Conservation (phyloP, 30 jellyfish, hydroid and myxozoan species). For the Aurelia sp. region DNA sequence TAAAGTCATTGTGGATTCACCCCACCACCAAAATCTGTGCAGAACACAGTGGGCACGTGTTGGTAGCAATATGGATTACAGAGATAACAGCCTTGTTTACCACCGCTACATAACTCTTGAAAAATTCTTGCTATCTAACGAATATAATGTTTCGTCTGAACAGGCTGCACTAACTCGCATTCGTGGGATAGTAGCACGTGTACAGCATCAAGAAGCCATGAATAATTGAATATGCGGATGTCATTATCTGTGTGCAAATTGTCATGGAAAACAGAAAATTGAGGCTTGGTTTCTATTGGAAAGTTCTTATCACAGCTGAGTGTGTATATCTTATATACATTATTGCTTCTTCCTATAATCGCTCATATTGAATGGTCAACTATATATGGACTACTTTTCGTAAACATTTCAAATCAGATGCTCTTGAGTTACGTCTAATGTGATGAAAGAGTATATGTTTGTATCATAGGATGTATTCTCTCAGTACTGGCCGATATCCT, state of each 20-base stretch:
- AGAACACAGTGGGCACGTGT: too few relatives aligned
- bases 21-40: too few relatives aligned
- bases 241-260: neutral
- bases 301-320: conserved; percentile 5
- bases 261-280: neutral
- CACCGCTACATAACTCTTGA: neutral
- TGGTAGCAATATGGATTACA: too few relatives aligned
- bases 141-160: neutral
- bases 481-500: too few relatives aligned
- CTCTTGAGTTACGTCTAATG: conserved; percentile 55
- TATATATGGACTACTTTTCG: conserved; percentile 4
- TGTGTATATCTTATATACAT: neutral
- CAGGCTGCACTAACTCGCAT: conserved; percentile 95
- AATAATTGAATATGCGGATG: conserved; percentile 19
- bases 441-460: conserved; percentile 66
- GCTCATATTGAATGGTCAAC: conserved; percentile 35
- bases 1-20: too few relatives aligned
- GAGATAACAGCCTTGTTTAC: too few relatives aligned
- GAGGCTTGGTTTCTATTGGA: neutral
- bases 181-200: conserved; percentile 95
- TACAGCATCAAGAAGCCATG: conserved; percentile 68
- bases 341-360: conserved; percentile 17
- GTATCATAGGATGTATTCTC: conserved; percentile 11
- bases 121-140: neutral
- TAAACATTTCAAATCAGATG: conserved; percentile 2